Evolutionary conservation across 2,113 vertebrate species (phyloP), one percentile per base, ranked within the genome.

Genomic region (Excalfactoria chinensis): DNA sequence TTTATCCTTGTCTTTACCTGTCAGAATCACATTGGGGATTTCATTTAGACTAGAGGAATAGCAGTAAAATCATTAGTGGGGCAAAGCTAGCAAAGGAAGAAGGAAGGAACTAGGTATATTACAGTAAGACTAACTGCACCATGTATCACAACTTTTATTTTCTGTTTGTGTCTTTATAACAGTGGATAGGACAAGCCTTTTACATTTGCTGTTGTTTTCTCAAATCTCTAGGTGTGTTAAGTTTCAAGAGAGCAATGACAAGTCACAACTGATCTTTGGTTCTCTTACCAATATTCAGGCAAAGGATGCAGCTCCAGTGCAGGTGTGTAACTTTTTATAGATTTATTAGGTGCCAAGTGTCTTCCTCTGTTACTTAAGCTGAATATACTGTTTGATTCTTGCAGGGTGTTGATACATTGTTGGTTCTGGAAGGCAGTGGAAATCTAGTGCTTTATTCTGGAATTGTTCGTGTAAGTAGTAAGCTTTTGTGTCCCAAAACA

Each of bases 391-490:
- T 60, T 71, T 83, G 30, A 4, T 85, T 64, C 55, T 94, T 91
- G 30, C 93, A 99, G 99, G 98, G 97, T 49, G 98, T 99, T 51
- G 97, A 98, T 68, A 98, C 98, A 4, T 98, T 99, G 98, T 93
- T 99, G 94, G 98, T 99, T 77, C 97, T 99, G 77, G 99, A 99
- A 86, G 96, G 98, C 91, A 99, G 97, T 89, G 99, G 99, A 34
- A 99, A 98, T 95, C 96, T 99, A 95, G 98, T 99, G 70, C 98
- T 99, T 17, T 99, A 99, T 95, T 99, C 99, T 6, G 99, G 99
- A 92, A 93, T 99, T 77, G 98, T 98, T 83, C 97, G 98, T 97
- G 99, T 99, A 78, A 88, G 98, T 67, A 66, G 7, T 22, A 4
- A n/a, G 3, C 34, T 64, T 64, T 90, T 8, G 46, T 80, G 1